Conservation (phyloP, 2,888 invertebrate genomes). For the Trichacis sp. region DNA sequence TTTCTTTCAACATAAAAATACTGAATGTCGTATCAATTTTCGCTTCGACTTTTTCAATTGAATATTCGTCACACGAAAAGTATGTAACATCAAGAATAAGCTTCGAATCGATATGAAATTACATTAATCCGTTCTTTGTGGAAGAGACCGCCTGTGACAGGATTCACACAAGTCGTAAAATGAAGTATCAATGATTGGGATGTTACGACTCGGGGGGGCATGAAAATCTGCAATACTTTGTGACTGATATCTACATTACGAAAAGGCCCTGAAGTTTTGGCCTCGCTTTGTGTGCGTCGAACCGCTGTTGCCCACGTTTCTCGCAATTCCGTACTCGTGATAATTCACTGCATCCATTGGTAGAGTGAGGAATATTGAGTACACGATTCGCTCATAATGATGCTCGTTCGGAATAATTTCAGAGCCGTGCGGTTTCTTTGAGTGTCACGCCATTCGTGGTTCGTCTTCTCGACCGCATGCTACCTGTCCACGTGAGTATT, state of each 20-base stretch:
- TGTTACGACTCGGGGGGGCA: neutral
- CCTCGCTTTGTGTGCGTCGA: conserved; percentile 22
- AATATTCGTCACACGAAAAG: too few relatives aligned
- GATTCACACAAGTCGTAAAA: neutral
- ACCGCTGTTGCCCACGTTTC: conserved; percentile 23
- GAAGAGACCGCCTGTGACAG: neutral
- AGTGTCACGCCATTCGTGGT: conserved; percentile 59
- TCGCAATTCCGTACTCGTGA: conserved; percentile 5
- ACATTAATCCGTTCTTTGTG: neutral
- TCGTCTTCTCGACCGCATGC: conserved; percentile 37
- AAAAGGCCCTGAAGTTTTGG: conserved; percentile 6
- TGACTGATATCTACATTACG: conserved; percentile 19
- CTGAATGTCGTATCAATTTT: too few relatives aligned
- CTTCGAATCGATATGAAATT: too few relatives aligned
- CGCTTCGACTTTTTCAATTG: too few relatives aligned
- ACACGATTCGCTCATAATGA: conserved; percentile 62
- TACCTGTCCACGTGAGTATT: conserved; percentile 33
- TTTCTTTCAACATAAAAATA: too few relatives aligned
- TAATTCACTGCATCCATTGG: conserved; percentile 4
- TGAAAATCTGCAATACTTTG: neutral
- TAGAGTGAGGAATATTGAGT: conserved; percentile 54
- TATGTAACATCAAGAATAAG: too few relatives aligned
- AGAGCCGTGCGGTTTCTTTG: conserved; percentile 62
- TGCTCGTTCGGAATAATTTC: conserved; percentile 63
- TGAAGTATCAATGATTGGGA: neutral